Percentiles rank a stretch among this genome's conserved stretches.
Evolutionary conservation across 2,888 invertebrate species (phyloP).

Genomic region (Lomographa bimaculata): DNA sequence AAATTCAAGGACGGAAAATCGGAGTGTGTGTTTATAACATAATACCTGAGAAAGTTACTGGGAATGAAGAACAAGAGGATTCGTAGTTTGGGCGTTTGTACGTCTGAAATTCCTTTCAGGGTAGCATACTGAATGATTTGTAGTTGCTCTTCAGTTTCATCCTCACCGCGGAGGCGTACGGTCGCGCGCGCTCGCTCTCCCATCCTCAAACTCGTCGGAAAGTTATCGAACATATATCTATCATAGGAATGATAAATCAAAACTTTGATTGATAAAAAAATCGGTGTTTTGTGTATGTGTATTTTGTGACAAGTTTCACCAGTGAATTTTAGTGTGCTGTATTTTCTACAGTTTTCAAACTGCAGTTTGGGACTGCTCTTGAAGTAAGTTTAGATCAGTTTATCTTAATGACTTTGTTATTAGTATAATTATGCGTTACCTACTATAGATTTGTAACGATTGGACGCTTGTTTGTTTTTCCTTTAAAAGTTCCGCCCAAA

Average conservation of each 20-base stretch:
- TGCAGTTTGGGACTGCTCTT: conserved; percentile 1
- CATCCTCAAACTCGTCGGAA: conserved; percentile 31
- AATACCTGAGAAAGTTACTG: no score
- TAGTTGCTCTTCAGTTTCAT: conserved; percentile 48
- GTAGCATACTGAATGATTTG: not conserved
- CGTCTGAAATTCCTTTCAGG: not conserved
- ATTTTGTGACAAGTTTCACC: conserved; percentile 21
- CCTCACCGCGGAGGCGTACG: conserved; percentile 37
- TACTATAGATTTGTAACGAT: no score
- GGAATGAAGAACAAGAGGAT: no score
- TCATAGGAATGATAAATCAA: conserved; percentile 19
- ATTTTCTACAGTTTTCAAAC: conserved; percentile 10
- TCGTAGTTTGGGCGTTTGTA: conserved; percentile 9
- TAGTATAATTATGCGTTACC: no score
- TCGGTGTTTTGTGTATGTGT: conserved; percentile 17
- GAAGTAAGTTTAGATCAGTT: conserved; percentile 25
- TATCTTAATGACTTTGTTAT: conserved; percentile 25
- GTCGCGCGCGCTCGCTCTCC: conserved; percentile 46
- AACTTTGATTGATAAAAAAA: conserved; percentile 13
- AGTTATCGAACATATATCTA: conserved; percentile 36
- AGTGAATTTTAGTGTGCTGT: conserved; percentile 16
- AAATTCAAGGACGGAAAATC: conserved; percentile 17
- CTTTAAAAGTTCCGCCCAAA: not conserved
- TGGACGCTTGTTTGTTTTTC: no score
- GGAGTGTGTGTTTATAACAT: conserved; percentile 8